Evolutionary conservation across 1,140 invertebrate species (phyloP), one percentile per base, ranked within the genome.

Genomic region (Cardiocondyla obscurior): DNA sequence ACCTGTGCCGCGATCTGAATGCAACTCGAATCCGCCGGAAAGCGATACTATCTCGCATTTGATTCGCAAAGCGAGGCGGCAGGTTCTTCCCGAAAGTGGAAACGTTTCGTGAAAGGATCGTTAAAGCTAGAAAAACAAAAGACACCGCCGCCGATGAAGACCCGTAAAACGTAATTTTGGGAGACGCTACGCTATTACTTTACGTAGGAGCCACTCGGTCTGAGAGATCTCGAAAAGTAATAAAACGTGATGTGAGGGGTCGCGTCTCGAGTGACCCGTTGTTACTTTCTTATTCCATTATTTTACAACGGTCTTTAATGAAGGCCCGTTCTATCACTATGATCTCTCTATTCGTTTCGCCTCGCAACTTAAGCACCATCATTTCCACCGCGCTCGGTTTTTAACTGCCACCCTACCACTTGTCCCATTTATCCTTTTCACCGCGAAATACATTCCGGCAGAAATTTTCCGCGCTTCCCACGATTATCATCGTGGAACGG

Each of bases 271-370:
- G n/a, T 69, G 22, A 79, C 25, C 44, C 62, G 22, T 79, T 30
- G 36, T 79, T 30, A 53, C 36, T 69, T 53, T 79, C 74, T 39
- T 79, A 28, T 79, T 79, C 46, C 62, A 10, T 25, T 67, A 65
- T 65, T 77, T 65, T 28, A 30, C 16, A 14, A 53, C 60, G 33
- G 16, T 64, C 62, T 65, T 67, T 77, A 77, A 79, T 30, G 60
- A 79, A 79, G 33, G 46, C 8, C 12, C 46, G n/a, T 7, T 79
- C 39, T 79, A 79, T 79, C 74, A 69, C 16, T 22, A 33, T 19
- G 46, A 79, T 69, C 46, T 67, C 46, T 79, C 60, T 53, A 79
- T 69, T 79, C 33, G 51, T 69, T n/a, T 39, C 62, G 65, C 46
- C 3, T 79, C 42, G 28, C 33, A 67, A 79, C 25, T 69, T 69